A percentile compares a stretch with the other conserved stretches of the same genome.
phyloP scores from a whole-genome alignment of 2,888 invertebrate genomes.

The Eupithecia abbreviata region DNA sequence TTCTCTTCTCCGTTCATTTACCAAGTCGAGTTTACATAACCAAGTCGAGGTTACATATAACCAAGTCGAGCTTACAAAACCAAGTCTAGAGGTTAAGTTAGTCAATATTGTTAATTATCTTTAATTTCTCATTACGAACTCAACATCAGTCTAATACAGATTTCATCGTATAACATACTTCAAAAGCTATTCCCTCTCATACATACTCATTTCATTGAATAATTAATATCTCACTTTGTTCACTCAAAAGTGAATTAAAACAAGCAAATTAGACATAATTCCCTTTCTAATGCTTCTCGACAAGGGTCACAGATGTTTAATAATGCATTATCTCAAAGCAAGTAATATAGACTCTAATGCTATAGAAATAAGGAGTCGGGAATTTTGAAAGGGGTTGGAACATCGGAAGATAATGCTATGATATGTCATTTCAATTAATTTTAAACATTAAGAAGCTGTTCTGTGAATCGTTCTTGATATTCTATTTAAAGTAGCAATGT shows the following conservation, averaged over 20 bases:
- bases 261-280: conserved; percentile 79
- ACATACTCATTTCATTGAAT: conserved; percentile 59
- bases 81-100: too few relatives aligned
- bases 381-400: neutral
- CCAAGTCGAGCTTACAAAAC: too few relatives aligned
- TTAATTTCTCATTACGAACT: neutral
- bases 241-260: conserved; percentile 81
- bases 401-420: neutral
- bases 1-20: too few relatives aligned
- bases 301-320: conserved; percentile 78
- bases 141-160: neutral
- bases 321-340: conserved; percentile 68
- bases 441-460: neutral
- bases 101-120: too few relatives aligned
- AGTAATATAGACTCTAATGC: neutral
- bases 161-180: neutral
- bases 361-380: neutral
- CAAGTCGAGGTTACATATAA: too few relatives aligned
- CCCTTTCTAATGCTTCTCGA: conserved; percentile 71
- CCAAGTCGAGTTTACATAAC: too few relatives aligned
- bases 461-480: neutral
- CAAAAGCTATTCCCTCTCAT: neutral
- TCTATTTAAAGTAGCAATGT: neutral
- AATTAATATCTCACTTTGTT: conserved; percentile 77
- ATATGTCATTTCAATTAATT: neutral